phyloP scores from a whole-genome alignment of 2,888 invertebrate species.

The Diarsia dahlii region DNA sequence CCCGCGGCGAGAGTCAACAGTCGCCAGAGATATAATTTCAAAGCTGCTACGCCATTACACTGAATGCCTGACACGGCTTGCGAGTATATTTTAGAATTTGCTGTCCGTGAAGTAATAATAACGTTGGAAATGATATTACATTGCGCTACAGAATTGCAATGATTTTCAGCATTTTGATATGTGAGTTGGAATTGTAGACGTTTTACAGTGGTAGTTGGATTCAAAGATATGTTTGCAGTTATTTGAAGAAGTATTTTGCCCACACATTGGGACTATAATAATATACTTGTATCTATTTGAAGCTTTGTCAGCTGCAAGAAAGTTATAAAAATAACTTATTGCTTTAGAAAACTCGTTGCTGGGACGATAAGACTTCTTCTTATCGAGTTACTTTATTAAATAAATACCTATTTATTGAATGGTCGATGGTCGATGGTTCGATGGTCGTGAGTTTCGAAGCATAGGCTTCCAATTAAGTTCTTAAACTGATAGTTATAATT shows the following conservation, averaged over 20 bases:
- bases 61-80: conserved; percentile 69
- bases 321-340: neutral
- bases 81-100: conserved; percentile 70
- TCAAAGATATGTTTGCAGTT: conserved; percentile 45
- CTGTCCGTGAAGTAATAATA: conserved; percentile 65
- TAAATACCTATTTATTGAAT: conserved; percentile 3
- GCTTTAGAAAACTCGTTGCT: neutral
- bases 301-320: neutral
- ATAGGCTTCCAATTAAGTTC: neutral
- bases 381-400: neutral
- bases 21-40: conserved; percentile 76
- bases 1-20: conserved; percentile 74
- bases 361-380: neutral
- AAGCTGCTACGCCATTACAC: conserved; percentile 76
- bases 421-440: no score
- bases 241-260: conserved; percentile 44
- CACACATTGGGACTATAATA: conserved; percentile 26
- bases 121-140: conserved; percentile 68
- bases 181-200: conserved; percentile 53
- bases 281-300: conserved; percentile 11
- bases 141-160: conserved; percentile 53
- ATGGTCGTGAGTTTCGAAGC: neutral
- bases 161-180: conserved; percentile 64
- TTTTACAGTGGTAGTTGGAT: conserved; percentile 26
- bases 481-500: conserved; percentile 31